phyloP scores from a whole-genome alignment of 2,113 vertebrate species.

The Ictalurus furcatus region DNA sequence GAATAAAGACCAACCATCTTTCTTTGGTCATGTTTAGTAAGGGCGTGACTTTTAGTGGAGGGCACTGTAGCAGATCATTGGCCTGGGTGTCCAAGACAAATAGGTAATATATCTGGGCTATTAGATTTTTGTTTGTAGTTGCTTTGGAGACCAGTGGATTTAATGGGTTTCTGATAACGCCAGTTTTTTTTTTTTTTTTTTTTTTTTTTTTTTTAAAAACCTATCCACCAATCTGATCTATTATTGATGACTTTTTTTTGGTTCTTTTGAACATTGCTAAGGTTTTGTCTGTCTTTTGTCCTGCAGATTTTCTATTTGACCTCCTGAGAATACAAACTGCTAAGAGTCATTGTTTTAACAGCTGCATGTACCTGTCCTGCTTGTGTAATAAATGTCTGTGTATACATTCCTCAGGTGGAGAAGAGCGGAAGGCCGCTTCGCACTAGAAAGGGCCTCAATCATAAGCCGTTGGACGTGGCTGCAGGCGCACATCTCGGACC shows the following conservation, averaged over 20 bases:
- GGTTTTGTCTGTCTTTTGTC: not conserved
- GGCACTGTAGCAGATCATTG: not conserved
- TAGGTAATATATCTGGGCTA: not conserved
- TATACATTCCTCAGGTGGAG: slow-evolving; percentile 78
- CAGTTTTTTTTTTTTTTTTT: too few species aligned
- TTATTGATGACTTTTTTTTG: too few species aligned
- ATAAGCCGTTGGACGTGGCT: slow-evolving; percentile 99
- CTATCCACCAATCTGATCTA: not conserved
- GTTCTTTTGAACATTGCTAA: not conserved
- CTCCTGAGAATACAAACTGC: not conserved
- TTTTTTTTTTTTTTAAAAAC: not conserved
- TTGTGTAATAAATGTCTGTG: not conserved
- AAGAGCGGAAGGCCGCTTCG: slow-evolving; percentile 92
- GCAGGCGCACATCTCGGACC: slow-evolving; percentile 96
- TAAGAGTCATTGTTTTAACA: not conserved
- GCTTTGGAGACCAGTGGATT: not conserved
- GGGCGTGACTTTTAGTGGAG: too few species aligned
- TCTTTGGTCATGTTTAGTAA: too few species aligned
- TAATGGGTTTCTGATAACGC: too few species aligned
- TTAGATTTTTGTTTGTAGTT: not conserved
- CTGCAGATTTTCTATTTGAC: not conserved
- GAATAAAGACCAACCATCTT: too few species aligned
- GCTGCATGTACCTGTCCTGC: too few species aligned
- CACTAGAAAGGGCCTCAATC: slow-evolving; percentile 90
- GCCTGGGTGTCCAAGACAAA: not conserved